Evolutionary conservation across 2,113 vertebrate genomes (phyloP), one percentile per base, ranked within the genome.

Genomic region (Engraulis encrasicolus): DNA sequence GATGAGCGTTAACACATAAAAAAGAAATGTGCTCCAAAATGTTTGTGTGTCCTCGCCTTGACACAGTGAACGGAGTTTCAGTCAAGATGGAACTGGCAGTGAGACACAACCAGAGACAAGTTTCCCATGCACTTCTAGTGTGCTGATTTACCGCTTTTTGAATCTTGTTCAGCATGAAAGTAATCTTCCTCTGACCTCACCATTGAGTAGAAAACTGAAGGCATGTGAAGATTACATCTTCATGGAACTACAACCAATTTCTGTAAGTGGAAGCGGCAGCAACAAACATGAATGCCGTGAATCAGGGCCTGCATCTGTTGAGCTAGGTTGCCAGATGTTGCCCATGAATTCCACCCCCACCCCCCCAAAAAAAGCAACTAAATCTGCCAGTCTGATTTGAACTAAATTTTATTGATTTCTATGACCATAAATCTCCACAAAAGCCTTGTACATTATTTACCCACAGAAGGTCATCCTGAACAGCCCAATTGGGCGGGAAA

Each of bases 251-350:
- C 40, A 45, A n/a, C 40, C 9, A 31, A 66, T 66, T 23, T n/a
- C n/a, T n/a, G n/a, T n/a, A 66, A 31, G n/a, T 31, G 23, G 58
- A 66, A 7, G 23, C 23, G 11, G 58, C 7, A 23, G 31, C 23
- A 31, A 31, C 23, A 31, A 1, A 23, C 58, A 66, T 31, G 23
- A 66, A 66, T 66, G 58, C 12, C 2, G 14, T 66, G 58, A 31
- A 66, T 66, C 58, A 66, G 58, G 58, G 31, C n/a, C 58, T 66
- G 58, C 58, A 66, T 66, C 58, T 66, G 58, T 66, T n/a, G n/a
- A n/a, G n/a, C n/a, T n/a, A n/a, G n/a, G n/a, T n/a, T n/a, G n/a
- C n/a, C n/a, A n/a, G n/a, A n/a, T n/a, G n/a, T n/a, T n/a, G n/a
- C n/a, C n/a, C n/a, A n/a, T n/a, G n/a, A n/a, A n/a, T n/a, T n/a